Evolutionary conservation across 2,888 invertebrate genomes (phyloP), one percentile per base, ranked within the genome.

Genomic region (Noctuana brunneofusca): DNA sequence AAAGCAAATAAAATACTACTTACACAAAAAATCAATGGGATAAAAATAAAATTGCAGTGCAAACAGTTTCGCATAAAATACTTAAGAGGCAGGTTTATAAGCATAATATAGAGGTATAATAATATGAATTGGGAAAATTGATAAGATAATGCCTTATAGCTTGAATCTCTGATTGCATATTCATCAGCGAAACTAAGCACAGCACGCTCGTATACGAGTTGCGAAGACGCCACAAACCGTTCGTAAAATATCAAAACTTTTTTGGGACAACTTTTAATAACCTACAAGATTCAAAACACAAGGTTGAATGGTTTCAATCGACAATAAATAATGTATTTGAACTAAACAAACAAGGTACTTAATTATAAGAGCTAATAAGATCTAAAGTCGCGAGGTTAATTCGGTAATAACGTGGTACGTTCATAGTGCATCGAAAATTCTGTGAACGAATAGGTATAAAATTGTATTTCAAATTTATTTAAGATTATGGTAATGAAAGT

Each of bases 261-360:
- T 20, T 59, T 43, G 27, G 27, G 48, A 65, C 41, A 59, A 65
- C 53, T 58, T 62, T 63, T 65, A 59, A 43, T 67, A 67, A 67
- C 63, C 48, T 67, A 55, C 32, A 56, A 55, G 48, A 52, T 64
- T 50, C 41, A 41, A 49, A 56, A 68, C 49, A 65, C 50, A 59
- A 63, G 53, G 35, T 63, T 62, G 53, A 60, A 64, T 43, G 16
- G 18, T 62, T 58, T 58, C 46, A n/a, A 50, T 63, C 32, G 52
- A 30, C 48, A 65, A 64, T 58, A 55, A 53, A 53, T 48, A 58
- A 50, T 58, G 57, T 30, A 56, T 35, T 65, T 27, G 41, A 30
- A 32, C 41, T 55, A 46, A 60, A 48, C 43, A 55, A 58, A 65
- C 50, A 58, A 65, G 43, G 16, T 14, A 63, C 55, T 56, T 63